Conservation (phyloP, 1,140 invertebrate species). For the Parasteatoda tepidariorum region DNA sequence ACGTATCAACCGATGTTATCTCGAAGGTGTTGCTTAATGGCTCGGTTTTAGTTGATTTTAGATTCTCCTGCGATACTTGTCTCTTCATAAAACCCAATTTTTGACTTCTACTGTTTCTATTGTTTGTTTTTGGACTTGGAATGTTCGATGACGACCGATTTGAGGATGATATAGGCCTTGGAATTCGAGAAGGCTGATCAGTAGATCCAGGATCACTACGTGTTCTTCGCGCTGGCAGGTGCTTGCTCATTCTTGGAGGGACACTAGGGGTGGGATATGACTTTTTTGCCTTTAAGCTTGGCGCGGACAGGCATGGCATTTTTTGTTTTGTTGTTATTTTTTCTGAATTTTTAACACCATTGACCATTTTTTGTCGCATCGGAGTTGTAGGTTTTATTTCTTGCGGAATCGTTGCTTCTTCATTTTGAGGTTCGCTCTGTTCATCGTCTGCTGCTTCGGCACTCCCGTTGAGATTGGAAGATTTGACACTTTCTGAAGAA, state of each 20-base stretch:
- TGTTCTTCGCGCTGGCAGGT: constrained; percentile 29
- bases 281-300: not conserved
- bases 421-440: not conserved
- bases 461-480: not conserved
- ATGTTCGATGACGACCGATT: not conserved
- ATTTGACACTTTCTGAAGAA: not conserved
- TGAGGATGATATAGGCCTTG: constrained; percentile 14
- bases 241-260: constrained; percentile 51
- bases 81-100: not conserved
- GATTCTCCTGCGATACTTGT: not conserved
- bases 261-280: constrained; percentile 42
- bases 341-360: not conserved
- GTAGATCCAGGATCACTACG: constrained; percentile 45
- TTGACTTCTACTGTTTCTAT: not conserved
- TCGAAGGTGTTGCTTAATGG: too few relatives aligned
- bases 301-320: not conserved
- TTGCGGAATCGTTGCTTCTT: not conserved
- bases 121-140: not conserved
- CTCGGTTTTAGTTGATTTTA: not conserved
- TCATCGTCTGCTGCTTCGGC: not conserved
- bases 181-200: constrained; percentile 48
- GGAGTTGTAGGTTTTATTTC: not conserved
- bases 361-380: not conserved
- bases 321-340: not conserved
- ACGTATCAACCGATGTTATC: too few relatives aligned